Evolutionary conservation across 1,140 invertebrate species (phyloP), one percentile per base, ranked within the genome.

Genomic region (Hyles vespertilio): DNA sequence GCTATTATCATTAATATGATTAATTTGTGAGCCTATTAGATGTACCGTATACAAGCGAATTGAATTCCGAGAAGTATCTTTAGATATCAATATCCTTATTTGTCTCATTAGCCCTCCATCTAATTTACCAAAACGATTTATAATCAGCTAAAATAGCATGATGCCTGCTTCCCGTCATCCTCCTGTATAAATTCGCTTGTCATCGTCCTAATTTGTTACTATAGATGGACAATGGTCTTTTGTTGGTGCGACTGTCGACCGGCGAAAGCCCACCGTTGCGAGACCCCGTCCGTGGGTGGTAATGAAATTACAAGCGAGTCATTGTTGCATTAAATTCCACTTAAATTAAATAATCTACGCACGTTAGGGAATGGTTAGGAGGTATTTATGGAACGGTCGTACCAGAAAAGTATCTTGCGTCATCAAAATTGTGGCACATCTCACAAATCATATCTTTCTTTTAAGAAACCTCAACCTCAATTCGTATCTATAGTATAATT

Each of bases 251-350:
- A 54, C 45, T 58, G 64, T 63, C 61, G 56, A 66, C 55, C 58
- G 68, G 36, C 22, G 4, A 40, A 40, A 40, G 36, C 36, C 47
- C 51, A 60, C 53, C 56, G 59, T 58, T 55, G 52, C 34, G 46
- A 53, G 56, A 54, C 63, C 53, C 32, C 55, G 65, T 12, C 72
- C 63, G 74, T 81, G 77, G 79, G 83, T 81, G 83, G 81, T 86
- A 83, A 86, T 81, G 77, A 74, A 79, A 86, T 83, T 77, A 81
- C 65, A 56, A 75, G 67, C 72, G 66, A 72, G 79, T 76, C 79
- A 84, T 84, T 81, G 70, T 81, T 75, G 72, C 68, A 76, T 81
- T 77, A 76, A 81, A 82, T 82, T 82, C 70, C 66, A 63, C 72
- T 77, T 60, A 76, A 76, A 77, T 78, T 67, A 74, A 67, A 77